Percentiles rank a stretch among this genome's conserved stretches.
phyloP scores from a whole-genome alignment of 2,113 vertebrate species.

The Bos indicus region DNA sequence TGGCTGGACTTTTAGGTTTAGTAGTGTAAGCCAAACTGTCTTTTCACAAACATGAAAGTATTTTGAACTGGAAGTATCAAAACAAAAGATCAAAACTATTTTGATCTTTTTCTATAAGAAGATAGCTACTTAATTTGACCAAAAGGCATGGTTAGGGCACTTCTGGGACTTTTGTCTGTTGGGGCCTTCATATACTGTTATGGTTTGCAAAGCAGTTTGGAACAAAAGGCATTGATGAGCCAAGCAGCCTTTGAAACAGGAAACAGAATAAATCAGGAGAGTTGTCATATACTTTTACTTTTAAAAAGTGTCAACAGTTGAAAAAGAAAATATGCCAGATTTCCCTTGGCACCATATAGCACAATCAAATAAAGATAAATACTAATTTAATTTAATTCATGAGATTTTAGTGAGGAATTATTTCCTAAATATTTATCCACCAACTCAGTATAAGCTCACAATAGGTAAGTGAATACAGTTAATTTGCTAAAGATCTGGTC shows the following conservation, averaged over 20 bases:
- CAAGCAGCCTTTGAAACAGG: neutral
- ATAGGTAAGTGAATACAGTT: neutral
- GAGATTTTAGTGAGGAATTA: conserved; percentile 29
- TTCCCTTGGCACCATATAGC: neutral
- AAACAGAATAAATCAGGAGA: neutral
- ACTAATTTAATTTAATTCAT: neutral
- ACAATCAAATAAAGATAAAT: neutral
- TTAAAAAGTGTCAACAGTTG: neutral
- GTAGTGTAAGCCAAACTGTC: neutral
- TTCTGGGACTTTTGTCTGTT: neutral
- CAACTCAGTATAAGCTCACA: neutral
- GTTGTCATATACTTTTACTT: neutral
- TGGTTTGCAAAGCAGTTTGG: neutral
- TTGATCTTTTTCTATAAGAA: neutral
- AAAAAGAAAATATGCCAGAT: conserved; percentile 18
- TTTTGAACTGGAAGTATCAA: neutral
- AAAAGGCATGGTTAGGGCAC: neutral
- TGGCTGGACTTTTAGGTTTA: neutral
- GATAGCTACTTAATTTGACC: neutral
- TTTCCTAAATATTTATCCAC: conserved; percentile 10
- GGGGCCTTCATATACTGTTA: neutral
- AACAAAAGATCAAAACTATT: neutral
- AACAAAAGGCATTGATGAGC: neutral
- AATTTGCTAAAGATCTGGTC: neutral
- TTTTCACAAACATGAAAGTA: neutral